phyloP scores from a whole-genome alignment of 2,888 invertebrate species.

The Ferdinandea cuprea region DNA sequence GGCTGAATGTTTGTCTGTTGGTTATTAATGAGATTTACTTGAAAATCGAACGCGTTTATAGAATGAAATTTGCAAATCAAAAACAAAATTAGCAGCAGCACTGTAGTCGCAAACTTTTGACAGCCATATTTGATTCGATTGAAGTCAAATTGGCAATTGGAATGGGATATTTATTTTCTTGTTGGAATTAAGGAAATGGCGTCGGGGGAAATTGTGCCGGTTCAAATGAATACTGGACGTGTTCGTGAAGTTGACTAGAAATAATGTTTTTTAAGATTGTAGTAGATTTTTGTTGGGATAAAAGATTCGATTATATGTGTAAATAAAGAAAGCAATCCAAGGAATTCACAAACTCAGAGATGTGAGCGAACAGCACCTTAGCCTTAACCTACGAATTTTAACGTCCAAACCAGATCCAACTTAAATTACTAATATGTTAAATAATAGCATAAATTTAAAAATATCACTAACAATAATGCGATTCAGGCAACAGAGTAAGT shows the following conservation, averaged over 20 bases:
- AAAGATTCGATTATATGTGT: no score
- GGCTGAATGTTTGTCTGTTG: neutral
- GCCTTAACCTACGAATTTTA: no score
- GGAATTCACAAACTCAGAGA: no score
- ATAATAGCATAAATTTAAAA: no score
- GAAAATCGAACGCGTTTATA: constrained; percentile 13
- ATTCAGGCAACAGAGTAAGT: no score
- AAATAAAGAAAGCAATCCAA: no score
- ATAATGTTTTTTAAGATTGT: no score
- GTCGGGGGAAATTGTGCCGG: constrained; percentile 33
- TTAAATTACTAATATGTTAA: no score
- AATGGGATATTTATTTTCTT: constrained; percentile 22
- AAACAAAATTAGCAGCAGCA: constrained; percentile 52
- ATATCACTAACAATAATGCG: no score
- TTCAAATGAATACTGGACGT: neutral
- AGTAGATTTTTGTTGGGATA: no score
- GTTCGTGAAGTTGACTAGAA: constrained; percentile 10
- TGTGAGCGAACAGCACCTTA: no score
- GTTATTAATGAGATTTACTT: constrained; percentile 20
- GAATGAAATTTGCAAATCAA: neutral
- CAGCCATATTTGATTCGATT: constrained; percentile 71
- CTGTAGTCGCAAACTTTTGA: constrained; percentile 66
- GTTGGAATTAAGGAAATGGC: constrained; percentile 60
- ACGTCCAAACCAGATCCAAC: no score
- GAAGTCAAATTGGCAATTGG: constrained; percentile 53